These are phyloP conservation scores for Eilema caniola DNA, from an alignment of 2,888 invertebrate genomes.

Conservation along the genomic window DNA sequence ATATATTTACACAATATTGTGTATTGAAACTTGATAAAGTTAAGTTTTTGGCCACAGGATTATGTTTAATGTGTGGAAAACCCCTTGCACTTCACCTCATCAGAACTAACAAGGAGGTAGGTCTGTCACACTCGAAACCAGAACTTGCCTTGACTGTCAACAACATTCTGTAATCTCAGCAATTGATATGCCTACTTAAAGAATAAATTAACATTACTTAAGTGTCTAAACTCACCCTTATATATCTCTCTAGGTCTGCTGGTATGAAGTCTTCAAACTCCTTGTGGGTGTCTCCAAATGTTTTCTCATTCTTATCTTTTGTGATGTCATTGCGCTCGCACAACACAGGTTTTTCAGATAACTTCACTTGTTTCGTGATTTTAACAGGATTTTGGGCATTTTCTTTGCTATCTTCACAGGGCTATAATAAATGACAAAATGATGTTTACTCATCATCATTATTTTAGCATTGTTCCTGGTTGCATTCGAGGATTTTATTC, in stretches of 20 bases:
- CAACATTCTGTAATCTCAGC: too few relatives aligned
- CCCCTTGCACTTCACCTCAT: too few relatives aligned
- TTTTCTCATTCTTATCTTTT: constrained; percentile 51
- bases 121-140: too few relatives aligned
- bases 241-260: constrained; percentile 78
- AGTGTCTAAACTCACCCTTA: constrained; percentile 63
- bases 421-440: constrained; percentile 49
- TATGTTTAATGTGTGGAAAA: too few relatives aligned
- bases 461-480: neutral
- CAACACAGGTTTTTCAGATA: constrained; percentile 42
- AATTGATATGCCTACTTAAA: too few relatives aligned
- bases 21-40: too few relatives aligned
- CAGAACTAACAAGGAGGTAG: too few relatives aligned
- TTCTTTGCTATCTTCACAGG: constrained; percentile 53
- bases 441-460: neutral
- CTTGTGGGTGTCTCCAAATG: constrained; percentile 33
- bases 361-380: constrained; percentile 57
- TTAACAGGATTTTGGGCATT: constrained; percentile 30
- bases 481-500: neutral
- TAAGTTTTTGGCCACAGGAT: too few relatives aligned
- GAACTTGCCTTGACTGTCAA: too few relatives aligned
- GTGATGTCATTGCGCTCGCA: constrained; percentile 51
- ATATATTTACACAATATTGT: neutral
- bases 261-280: constrained; percentile 68
- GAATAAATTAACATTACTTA: neutral